Evolutionary conservation across 53 echinoderm and acorn worm genomes (phyloP), one percentile per base, ranked within the genome.

Genomic region (Paelopatides confundens): DNA sequence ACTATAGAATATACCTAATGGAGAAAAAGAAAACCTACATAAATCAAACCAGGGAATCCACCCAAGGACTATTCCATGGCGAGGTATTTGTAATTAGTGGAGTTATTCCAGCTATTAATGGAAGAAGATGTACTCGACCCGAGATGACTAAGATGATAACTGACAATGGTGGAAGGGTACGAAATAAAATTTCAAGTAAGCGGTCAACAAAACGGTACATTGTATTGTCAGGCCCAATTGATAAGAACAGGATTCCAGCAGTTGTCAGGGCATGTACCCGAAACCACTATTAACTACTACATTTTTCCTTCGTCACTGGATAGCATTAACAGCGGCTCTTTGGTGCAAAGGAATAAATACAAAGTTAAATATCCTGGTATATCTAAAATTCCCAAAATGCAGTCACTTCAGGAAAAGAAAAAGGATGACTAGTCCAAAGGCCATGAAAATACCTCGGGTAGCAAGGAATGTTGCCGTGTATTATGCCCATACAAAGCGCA

Each of bases 401-500:
- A 51, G 12, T 79, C 79, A 2, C 54, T 79, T 50, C 26, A 79
- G 2, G 79, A 9, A 6, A 77, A 51, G 13, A 32, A 53, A 29
- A 31, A 12, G 11, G 33, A 12, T 51, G 31, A 31, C 27, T 2
- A 50, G 54, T 15, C 51, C 53, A 1, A 50, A 53, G 8, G 7
- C 3, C 14, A 2, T 31, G 18, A 79, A 79, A 51, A 79, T 53
- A 30, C 79, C 79, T 8, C 26, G 30, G 3, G 31, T 53, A 30
- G 79, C 79, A 7, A 52, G 32, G n/a, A 79, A 79, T 53, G 52
- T 18, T 50, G 79, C 79, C 3, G 31, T 79, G 7, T 53, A 51
- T 28, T 51, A 14, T 79, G 79, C 79, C 1, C 51, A 52, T 8
- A 79, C 52, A 1, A 50, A 32, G 7, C 50, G 79, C 8, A 52